Base-by-base conservation (phyloP, 2,797 vertebrate species). In the Aulostomus chinensis region DNA sequence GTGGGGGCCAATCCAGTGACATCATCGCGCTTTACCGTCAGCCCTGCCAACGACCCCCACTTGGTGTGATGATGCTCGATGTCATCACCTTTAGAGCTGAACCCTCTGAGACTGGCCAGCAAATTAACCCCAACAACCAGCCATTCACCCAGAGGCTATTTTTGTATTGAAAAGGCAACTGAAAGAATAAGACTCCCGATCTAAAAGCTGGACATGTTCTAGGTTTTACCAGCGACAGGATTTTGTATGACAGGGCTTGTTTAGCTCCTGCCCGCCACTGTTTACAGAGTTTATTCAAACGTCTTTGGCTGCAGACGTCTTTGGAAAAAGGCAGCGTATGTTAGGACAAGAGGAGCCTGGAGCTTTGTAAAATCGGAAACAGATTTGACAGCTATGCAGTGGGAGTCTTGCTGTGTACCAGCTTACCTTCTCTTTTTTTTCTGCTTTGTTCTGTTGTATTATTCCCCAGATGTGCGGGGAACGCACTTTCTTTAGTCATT, bases 11-110 rank as follows among this genome's bases (percentile, higher is more conserved):
- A 79, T 58, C 68, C 88, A 3, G 82, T 93, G 83, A 86, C 91
- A 53, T 93, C 94, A 60, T 95, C 94, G 0, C 94, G 95, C 75
- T 96, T 96, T 84, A 96, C 95, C 15, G 94, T 97, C 83, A 96
- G 92, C 66, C 94, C 94, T 22, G 95, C 95, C 48, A 86, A 94
- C 18, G 95, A 97, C 78, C 94, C 94, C 46, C 92, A 92, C 74
- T 62, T 84, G 68, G 84, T 85, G 85, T 91, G 87, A 92, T 47
- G 65, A 51, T n/a, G n/a, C n/a, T 31, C 14, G 12, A 52, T 15
- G 35, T 52, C 64, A 45, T 47, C 43, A 72, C 58, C 56, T 65
- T 65, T 41, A 71, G 69, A 82, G 72, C 61, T 35, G 43, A 71
- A 81, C 61, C 68, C 71, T 79, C 75, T 76, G 39, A 80, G 65